phyloP scores from a whole-genome alignment of 1,140 invertebrate species.

The Trinorchestia longiramus region DNA sequence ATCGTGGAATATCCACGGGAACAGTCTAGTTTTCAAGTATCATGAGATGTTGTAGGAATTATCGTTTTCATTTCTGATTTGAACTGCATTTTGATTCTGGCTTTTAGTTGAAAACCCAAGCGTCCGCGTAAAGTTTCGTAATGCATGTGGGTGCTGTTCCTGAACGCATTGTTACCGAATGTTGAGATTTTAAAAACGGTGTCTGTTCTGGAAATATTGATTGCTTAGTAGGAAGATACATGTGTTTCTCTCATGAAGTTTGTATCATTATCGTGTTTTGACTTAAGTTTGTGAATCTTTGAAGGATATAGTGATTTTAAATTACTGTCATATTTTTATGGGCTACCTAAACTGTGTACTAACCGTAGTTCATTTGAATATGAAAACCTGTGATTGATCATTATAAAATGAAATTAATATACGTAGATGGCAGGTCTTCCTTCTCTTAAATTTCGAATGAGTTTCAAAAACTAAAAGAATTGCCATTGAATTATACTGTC shows the following conservation, averaged over 20 bases:
- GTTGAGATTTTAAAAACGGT: not conserved
- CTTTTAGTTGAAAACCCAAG: not conserved
- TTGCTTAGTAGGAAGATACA: not conserved
- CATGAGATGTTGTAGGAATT: not conserved
- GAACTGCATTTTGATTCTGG: not conserved
- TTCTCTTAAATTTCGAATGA: too few relatives aligned
- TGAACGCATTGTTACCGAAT: not conserved
- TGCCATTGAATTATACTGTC: too few relatives aligned
- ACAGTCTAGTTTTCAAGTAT: not conserved
- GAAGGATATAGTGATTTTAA: not conserved
- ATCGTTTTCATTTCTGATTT: not conserved
- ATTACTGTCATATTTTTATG: not conserved
- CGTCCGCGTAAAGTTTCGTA: not conserved
- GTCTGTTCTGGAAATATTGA: not conserved
- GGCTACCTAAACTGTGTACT: not conserved
- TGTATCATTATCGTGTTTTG: too few relatives aligned
- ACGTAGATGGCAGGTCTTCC: too few relatives aligned
- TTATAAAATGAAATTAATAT: too few relatives aligned
- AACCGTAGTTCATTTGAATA: not conserved
- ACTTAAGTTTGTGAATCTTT: too few relatives aligned
- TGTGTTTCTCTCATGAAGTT: not conserved
- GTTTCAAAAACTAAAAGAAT: too few relatives aligned
- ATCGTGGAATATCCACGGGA: not conserved
- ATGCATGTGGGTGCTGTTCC: not conserved
- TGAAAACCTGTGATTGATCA: not conserved